phyloP scores from a whole-genome alignment of 1,140 invertebrate species.

The Littorina saxatilis region DNA sequence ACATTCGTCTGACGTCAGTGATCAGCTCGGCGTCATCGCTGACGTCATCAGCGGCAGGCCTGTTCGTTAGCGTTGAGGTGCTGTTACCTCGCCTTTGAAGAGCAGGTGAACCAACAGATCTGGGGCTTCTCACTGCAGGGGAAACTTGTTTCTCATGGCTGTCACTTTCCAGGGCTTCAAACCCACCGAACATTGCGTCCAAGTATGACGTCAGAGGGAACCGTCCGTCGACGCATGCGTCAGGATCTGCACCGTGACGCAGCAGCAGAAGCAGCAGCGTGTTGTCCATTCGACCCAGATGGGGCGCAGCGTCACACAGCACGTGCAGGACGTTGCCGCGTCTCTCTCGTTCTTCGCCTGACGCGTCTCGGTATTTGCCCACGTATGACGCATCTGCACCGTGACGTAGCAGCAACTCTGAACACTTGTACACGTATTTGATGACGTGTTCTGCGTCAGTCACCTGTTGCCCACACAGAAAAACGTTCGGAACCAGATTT shows the following conservation, averaged over 20 bases:
- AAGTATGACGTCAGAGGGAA: slow-evolving; percentile 29
- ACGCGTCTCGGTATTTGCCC: slow-evolving; percentile 39
- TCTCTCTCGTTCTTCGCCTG: slow-evolving; percentile 1
- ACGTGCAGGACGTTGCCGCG: slow-evolving; percentile 56
- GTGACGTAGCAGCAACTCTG: slow-evolving; percentile 59
- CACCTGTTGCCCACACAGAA: slow-evolving; percentile 8
- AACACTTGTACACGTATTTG: slow-evolving; percentile 55
- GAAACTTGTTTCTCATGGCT: background rate
- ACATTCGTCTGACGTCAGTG: slow-evolving; percentile 17
- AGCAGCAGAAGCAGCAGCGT: slow-evolving; percentile 52
- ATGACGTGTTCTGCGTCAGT: slow-evolving; percentile 41
- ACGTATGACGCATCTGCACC: slow-evolving; percentile 49
- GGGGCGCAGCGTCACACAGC: slow-evolving; percentile 39
- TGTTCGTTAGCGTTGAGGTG: background rate
- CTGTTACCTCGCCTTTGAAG: background rate
- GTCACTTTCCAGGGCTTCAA: background rate
- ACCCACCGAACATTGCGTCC: background rate
- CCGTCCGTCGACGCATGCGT: slow-evolving; percentile 26
- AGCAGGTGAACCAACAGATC: background rate
- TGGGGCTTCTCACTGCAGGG: background rate
- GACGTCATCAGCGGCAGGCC: background rate
- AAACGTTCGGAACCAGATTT: too few species aligned
- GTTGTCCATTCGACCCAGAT: slow-evolving; percentile 45
- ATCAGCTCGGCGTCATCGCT: background rate
- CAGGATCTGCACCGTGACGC: slow-evolving; percentile 60